Base-by-base conservation (phyloP, 2,888 invertebrate genomes). In the Boloria euphrosyne region DNA sequence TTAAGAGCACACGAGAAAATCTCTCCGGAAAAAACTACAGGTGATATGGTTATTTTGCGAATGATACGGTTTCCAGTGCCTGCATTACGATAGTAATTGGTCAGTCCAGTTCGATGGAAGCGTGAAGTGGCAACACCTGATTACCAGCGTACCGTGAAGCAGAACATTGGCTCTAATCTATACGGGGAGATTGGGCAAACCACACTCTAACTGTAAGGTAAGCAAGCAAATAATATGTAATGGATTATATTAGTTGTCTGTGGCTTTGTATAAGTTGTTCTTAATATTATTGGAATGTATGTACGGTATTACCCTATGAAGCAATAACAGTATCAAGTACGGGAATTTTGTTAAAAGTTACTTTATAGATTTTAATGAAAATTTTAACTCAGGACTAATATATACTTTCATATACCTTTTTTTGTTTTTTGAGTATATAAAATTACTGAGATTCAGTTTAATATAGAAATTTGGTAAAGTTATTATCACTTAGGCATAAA, bases 111-210 rank as follows among this genome's bases (percentile, higher is more conserved):
- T 60, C 55, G 51, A 52, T 54, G n/a, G 65, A 47, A 55, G 63
- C 62, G 60, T 59, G 63, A 72, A 66, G 65, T 74, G 76, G 80
- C 78, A 79, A 73, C 81, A 80, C 77, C 82, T 80, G 80, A 83
- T 83, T 79, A 80, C 76, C 74, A 72, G n/a, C 62, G 74, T 70
- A 77, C 78, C 79, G 78, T 80, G 80, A 80, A 81, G 80, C 78
- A 79, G 77, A 83, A 81, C 75, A 70, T 69, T 69, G 73, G 68
- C 71, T 69, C 72, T 70, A 71, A 75, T 73, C 68, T 69, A 61
- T 61, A 66, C 67, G 52, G 53, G 31, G 31, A 38, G 61, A 61
- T 65, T 62, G 50, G 62, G 31, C 51, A 54, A 59, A 68, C 68
- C 70, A 70, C 68, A 70, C 62, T 62, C 46, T 62, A 66, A 71